These are phyloP conservation scores for Apocheima hispidaria DNA, from an alignment of 2,888 invertebrate species.

Conservation along the genomic window DNA sequence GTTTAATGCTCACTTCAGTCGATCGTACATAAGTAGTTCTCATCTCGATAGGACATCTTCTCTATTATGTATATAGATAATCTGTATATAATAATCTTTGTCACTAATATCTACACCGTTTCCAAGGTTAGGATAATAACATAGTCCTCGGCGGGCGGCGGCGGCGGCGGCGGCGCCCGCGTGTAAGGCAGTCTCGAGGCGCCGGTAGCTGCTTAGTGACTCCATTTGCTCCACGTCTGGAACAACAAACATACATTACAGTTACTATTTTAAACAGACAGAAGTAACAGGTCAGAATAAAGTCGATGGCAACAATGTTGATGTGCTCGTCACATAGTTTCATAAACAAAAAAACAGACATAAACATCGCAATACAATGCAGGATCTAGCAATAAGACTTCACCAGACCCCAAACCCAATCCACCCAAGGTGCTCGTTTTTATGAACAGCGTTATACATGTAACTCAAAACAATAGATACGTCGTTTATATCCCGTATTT, in stretches of 20 bases:
- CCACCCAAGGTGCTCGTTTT: no score
- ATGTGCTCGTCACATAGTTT: no score
- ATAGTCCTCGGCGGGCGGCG: conserved; percentile 66
- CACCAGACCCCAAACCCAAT: no score
- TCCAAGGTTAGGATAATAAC: conserved; percentile 80
- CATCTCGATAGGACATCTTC: conserved; percentile 82
- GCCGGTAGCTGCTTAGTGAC: conserved; percentile 67
- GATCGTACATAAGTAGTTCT: conserved; percentile 79
- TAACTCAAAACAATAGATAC: no score
- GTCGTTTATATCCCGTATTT: no score
- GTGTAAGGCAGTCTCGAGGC: conserved; percentile 58
- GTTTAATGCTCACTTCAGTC: conserved; percentile 80
- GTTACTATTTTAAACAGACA: no score
- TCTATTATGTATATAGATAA: conserved; percentile 85
- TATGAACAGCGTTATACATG: no score
- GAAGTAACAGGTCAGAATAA: no score
- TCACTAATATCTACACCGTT: conserved; percentile 86
- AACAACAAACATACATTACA: conserved; percentile 43
- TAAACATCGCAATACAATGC: no score
- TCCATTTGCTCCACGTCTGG: conserved; percentile 84
- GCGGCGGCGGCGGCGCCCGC: conserved; percentile 52
- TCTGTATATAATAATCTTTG: conserved; percentile 85
- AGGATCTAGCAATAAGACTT: no score
- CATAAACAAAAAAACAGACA: no score
- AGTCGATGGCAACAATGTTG: no score